Conservation (phyloP, 1,140 invertebrate genomes). For the Pogonomyrmex barbatus region DNA sequence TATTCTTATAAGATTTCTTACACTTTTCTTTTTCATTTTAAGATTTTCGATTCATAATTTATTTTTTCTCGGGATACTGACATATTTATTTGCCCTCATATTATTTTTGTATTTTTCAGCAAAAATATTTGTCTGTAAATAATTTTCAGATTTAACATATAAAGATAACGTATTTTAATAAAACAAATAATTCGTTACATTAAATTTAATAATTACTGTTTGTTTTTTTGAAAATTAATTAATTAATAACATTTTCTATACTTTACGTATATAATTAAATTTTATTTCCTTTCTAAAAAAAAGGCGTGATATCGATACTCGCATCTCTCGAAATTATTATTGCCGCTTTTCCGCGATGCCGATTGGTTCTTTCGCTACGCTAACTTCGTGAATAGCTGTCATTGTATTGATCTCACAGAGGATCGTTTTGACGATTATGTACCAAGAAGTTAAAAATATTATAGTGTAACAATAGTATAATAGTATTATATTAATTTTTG, state of each 20-base stretch:
- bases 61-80: background rate
- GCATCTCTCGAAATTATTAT: no score
- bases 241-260: background rate
- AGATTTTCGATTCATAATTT: constrained; percentile 4
- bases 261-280: background rate
- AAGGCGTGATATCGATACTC: no score
- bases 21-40: background rate
- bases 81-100: background rate
- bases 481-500: no score
- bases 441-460: no score
- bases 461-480: no score
- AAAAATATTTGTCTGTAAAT: background rate
- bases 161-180: background rate
- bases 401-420: no score
- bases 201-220: background rate
- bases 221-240: background rate
- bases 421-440: no score
- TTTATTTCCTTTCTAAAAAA: background rate
- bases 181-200: background rate
- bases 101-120: constrained; percentile 8
- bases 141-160: background rate
- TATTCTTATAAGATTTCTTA: background rate
- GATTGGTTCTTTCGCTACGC: no score
- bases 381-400: no score
- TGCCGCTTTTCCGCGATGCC: no score